phyloP scores from a whole-genome alignment of 2,113 vertebrate species.

The Nyctereutes procyonoides region DNA sequence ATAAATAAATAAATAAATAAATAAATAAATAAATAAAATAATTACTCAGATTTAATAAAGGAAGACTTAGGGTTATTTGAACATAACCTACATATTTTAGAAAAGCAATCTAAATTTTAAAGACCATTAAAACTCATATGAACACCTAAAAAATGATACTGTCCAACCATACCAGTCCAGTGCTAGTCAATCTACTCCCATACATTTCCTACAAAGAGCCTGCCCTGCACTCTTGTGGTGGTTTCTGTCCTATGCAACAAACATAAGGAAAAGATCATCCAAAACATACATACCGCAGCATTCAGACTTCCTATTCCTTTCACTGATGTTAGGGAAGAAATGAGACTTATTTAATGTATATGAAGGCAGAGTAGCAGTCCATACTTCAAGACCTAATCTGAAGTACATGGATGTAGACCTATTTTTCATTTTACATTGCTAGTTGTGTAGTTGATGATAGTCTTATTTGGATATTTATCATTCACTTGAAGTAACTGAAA shows the following conservation, averaged over 20 bases:
- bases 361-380: not conserved
- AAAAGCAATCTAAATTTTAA: not conserved
- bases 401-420: not conserved
- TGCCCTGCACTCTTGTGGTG: slow-evolving; percentile 32
- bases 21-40: too few species aligned
- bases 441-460: not conserved
- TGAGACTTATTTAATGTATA: not conserved
- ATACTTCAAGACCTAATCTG: not conserved
- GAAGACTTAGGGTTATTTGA: not conserved
- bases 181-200: not conserved
- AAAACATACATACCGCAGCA: not conserved
- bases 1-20: too few species aligned
- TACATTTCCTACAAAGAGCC: not conserved
- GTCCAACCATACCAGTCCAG: not conserved
- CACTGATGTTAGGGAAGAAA: not conserved
- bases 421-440: not conserved
- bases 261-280: not conserved
- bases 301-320: not conserved
- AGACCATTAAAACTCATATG: not conserved
- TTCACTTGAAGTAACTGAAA: not conserved
- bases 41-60: not conserved
- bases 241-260: not conserved
- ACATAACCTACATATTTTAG: not conserved
- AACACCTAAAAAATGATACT: not conserved
- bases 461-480: not conserved